Conservation (phyloP, 1,140 invertebrate genomes). For the Lucilia cuprina region DNA sequence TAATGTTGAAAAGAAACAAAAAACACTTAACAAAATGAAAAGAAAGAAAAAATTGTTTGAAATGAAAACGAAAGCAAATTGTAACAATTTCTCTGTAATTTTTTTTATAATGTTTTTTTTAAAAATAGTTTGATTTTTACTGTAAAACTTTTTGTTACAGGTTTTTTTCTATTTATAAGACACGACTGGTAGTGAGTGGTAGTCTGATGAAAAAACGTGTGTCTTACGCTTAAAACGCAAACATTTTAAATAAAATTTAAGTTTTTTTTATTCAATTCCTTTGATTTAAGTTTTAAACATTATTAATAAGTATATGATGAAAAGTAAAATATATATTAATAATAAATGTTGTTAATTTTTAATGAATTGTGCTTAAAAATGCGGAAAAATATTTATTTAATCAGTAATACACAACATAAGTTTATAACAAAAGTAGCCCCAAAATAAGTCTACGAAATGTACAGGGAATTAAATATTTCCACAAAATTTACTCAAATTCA, state of each 20-base stretch:
- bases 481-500: too few species aligned
- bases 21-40: too few species aligned
- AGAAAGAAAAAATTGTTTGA: too few species aligned
- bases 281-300: not conserved
- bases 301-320: not conserved
- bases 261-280: not conserved
- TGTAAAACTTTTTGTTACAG: too few species aligned
- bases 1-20: too few species aligned
- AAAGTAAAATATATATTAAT: not conserved
- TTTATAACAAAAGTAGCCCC: too few species aligned
- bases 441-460: too few species aligned
- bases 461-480: too few species aligned
- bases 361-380: not conserved
- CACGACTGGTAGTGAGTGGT: not conserved
- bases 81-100: not conserved
- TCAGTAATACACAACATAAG: not conserved
- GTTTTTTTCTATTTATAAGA: not conserved
- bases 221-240: not conserved
- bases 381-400: not conserved
- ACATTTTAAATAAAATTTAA: too few species aligned
- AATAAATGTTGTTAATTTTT: not conserved
- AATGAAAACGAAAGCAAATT: not conserved
- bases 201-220: too few species aligned
- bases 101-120: not conserved
- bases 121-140: too few species aligned